Evolutionary conservation across 2,113 vertebrate genomes (phyloP).

Genomic region (Puffinus mauretanicus): DNA sequence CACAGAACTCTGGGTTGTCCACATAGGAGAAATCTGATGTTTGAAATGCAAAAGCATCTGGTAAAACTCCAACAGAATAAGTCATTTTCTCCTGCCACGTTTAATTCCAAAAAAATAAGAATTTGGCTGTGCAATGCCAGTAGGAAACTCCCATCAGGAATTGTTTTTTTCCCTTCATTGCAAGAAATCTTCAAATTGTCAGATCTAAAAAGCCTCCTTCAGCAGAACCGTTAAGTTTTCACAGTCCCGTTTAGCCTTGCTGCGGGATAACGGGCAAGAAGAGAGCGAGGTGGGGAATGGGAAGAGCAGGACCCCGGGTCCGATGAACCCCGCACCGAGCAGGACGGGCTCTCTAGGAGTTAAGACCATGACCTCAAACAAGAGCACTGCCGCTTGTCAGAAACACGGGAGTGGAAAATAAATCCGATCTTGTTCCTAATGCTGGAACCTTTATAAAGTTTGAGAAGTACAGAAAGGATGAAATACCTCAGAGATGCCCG

Average conservation of each 20-base stretch:
- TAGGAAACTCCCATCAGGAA: not conserved
- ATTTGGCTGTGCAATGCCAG: not conserved
- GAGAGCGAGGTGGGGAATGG: not conserved
- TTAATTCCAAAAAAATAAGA: not conserved
- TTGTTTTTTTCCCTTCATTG: not conserved
- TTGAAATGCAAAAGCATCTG: not conserved
- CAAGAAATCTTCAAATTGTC: not conserved
- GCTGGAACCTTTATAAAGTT: not conserved
- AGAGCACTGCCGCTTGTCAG: not conserved
- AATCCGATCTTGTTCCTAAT: not conserved
- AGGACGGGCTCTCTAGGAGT: not conserved
- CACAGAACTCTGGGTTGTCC: not conserved
- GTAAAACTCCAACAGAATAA: not conserved
- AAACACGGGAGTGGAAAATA: not conserved
- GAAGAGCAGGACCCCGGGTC: not conserved
- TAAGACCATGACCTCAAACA: not conserved
- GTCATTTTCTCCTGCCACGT: not conserved
- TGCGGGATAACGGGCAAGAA: not conserved
- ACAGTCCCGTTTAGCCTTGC: not conserved
- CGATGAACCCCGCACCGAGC: not conserved
- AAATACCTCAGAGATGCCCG: not conserved
- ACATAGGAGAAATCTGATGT: not conserved
- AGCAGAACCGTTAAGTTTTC: not conserved
- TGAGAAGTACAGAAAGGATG: not conserved
- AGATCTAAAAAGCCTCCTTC: not conserved